phyloP scores from a whole-genome alignment of 2,113 vertebrate genomes.

The Tychaedon coryphoeus region DNA sequence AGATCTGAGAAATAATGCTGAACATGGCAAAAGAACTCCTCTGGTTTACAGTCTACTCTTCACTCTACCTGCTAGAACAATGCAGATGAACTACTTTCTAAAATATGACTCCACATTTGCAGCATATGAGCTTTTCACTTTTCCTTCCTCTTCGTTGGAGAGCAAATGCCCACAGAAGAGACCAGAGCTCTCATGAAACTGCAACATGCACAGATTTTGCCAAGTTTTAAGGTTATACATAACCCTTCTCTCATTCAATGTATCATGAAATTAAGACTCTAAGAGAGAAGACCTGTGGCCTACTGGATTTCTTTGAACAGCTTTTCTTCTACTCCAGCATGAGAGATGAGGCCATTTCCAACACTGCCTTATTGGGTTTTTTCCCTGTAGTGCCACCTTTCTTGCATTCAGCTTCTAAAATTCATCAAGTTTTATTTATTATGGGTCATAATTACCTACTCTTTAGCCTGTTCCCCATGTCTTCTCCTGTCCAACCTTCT shows the following conservation, averaged over 20 bases:
- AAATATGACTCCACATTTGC: background rate
- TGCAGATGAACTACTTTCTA: background rate
- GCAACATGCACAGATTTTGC: background rate
- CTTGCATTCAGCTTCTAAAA: background rate
- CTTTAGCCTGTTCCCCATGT: background rate
- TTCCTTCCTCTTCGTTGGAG: background rate
- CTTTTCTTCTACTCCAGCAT: background rate
- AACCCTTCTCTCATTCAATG: background rate
- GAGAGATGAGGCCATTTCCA: background rate
- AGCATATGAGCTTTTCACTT: background rate
- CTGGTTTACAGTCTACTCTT: background rate
- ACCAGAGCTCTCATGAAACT: background rate
- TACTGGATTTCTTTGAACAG: background rate
- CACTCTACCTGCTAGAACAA: background rate
- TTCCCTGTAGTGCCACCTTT: background rate
- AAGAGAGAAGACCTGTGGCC: background rate
- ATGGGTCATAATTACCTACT: background rate
- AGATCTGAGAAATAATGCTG: background rate
- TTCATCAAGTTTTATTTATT: background rate
- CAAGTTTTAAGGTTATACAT: background rate
- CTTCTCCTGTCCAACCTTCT: background rate
- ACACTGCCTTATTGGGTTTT: accelerated
- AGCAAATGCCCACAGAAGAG: background rate
- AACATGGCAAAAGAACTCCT: background rate
- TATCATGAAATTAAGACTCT: background rate